Conservation (phyloP, 2,797 vertebrate species). For the Sarcophilus harrisii region DNA sequence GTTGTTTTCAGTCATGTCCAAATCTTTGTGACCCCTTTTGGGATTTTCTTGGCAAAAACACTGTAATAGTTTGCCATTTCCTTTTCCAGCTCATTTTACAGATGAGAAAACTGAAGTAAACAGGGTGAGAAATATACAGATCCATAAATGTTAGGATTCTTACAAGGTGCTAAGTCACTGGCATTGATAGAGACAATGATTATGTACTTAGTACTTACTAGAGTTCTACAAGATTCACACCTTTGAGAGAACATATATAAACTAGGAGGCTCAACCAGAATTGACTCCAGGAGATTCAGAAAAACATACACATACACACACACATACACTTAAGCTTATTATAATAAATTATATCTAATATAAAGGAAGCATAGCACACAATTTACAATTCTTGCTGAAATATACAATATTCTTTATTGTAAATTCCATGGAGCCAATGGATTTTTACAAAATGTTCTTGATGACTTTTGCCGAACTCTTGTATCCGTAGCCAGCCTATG, state of each 20-base stretch:
- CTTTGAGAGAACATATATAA: too few relatives aligned
- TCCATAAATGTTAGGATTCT: neutral
- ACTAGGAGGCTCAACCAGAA: too few relatives aligned
- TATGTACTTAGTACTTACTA: neutral
- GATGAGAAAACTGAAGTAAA: neutral
- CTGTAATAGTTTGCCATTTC: neutral
- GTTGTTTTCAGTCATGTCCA: neutral
- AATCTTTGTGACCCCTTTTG: neutral
- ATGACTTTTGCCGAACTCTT: conserved; percentile 32
- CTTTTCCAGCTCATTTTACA: neutral
- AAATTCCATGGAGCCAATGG: conserved; percentile 22
- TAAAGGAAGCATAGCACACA: conserved; percentile 20
- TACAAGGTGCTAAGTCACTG: too few relatives aligned
- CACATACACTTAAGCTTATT: too few relatives aligned
- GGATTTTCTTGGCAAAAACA: neutral
- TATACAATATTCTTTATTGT: neutral
- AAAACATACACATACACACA: too few relatives aligned
- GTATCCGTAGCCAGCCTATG: conserved; percentile 35
- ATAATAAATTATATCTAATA: neutral
- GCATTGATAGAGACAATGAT: too few relatives aligned
- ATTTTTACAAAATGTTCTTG: neutral
- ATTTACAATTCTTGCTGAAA: conserved; percentile 29
- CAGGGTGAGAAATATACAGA: neutral
- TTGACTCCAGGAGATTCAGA: too few relatives aligned
- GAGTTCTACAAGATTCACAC: too few relatives aligned